These are phyloP conservation scores for Ictalurus furcatus DNA, from an alignment of 2,113 vertebrate genomes.

Conservation along the genomic window DNA sequence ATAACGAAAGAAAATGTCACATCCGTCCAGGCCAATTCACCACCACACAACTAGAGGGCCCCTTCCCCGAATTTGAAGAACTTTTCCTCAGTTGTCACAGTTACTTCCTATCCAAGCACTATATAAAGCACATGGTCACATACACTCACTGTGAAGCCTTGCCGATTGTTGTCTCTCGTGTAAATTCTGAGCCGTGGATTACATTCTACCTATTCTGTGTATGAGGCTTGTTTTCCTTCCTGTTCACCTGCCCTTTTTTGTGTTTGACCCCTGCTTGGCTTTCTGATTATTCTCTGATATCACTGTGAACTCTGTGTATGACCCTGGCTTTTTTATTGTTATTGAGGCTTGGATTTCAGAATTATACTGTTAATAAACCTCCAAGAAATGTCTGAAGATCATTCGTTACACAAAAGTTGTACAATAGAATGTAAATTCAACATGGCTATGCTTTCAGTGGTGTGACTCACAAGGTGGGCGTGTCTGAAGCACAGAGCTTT, in stretches of 20 bases:
- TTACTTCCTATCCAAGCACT: background rate
- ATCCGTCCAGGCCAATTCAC: too few species aligned
- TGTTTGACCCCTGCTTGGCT: background rate
- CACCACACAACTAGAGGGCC: background rate
- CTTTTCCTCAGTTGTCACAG: background rate
- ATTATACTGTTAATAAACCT: background rate
- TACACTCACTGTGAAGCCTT: background rate
- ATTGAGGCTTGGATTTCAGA: background rate
- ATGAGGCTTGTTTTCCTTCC: background rate
- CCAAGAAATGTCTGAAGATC: background rate
- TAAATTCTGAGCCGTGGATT: background rate
- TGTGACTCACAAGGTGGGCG: background rate
- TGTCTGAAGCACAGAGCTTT: background rate
- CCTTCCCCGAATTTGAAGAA: background rate
- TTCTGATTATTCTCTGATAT: background rate
- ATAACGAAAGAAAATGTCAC: too few species aligned
- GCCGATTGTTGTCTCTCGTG: background rate
- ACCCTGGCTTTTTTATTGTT: background rate
- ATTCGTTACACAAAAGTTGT: background rate
- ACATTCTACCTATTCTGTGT: background rate
- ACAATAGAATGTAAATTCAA: background rate
- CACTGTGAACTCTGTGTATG: background rate
- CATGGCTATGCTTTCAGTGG: background rate
- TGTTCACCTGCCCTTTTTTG: background rate
- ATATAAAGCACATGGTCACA: background rate